These are phyloP conservation scores for Xiphorhynchus erythropygius DNA, from an alignment of 2,797 vertebrate species.

Conservation along the genomic window DNA sequence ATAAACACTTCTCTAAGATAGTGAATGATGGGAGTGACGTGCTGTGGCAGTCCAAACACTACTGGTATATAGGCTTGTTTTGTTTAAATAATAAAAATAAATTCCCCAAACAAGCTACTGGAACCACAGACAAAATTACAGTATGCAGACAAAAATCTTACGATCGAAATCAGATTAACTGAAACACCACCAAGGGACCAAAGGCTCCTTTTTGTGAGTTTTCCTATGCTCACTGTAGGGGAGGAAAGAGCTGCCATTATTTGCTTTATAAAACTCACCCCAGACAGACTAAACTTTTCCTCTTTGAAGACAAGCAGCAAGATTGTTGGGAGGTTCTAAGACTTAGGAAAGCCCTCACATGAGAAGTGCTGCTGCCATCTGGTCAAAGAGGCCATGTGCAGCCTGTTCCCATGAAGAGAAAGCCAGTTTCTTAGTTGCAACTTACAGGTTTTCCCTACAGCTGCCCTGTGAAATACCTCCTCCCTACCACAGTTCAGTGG, in stretches of 20 bases:
- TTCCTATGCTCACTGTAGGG: not conserved
- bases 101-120: not conserved
- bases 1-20: not conserved
- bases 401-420: not conserved
- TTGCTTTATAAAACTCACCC: not conserved
- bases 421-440: not conserved
- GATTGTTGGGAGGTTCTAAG: not conserved
- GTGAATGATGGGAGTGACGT: not conserved
- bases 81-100: not conserved
- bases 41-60: not conserved
- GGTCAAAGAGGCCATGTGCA: not conserved
- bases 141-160: not conserved
- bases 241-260: not conserved
- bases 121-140: not conserved
- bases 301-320: not conserved
- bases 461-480: not conserved
- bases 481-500: not conserved
- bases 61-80: not conserved
- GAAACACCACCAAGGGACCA: not conserved
- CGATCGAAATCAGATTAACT: rapidly evolving
- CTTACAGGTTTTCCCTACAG: not conserved
- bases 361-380: not conserved
- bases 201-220: not conserved
- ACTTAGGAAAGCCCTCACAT: not conserved
- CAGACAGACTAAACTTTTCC: not conserved